Percentiles rank a stretch among this genome's conserved stretches.
These are phyloP conservation scores for Monochamus alternatus DNA, from an alignment of 2,888 invertebrate genomes.

Conservation along the genomic window DNA sequence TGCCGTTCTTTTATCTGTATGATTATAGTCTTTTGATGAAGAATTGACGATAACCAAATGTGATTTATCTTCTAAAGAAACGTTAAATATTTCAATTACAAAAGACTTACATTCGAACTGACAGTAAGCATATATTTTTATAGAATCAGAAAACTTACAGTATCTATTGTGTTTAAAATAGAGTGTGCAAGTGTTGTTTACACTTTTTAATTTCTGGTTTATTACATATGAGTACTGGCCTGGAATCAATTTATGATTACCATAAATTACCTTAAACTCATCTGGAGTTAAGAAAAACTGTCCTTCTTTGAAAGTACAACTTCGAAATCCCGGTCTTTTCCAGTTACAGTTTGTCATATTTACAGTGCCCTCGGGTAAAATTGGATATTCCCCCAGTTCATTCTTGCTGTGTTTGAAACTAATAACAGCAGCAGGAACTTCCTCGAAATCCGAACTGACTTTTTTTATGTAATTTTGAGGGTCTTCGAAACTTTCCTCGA, in stretches of 20 bases:
- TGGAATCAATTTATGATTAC: constrained; percentile 16
- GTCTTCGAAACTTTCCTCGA: constrained; percentile 1
- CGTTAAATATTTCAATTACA: background rate
- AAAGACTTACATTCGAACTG: background rate
- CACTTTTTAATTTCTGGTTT: constrained; percentile 9
- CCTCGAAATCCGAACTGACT: constrained; percentile 21
- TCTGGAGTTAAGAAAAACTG: constrained; percentile 4
- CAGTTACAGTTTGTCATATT: constrained; percentile 18
- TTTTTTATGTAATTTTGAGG: background rate
- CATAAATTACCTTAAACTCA: constrained; percentile 19
- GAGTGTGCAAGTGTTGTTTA: constrained; percentile 25
- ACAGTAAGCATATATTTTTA: constrained; percentile 34
- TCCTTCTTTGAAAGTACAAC: constrained; percentile 23
- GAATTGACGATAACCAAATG: background rate
- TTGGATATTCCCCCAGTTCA: background rate
- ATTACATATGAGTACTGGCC: constrained; percentile 19
- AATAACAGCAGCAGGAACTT: background rate
- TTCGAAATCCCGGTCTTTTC: background rate
- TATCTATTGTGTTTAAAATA: constrained; percentile 27
- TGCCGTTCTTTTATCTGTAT: background rate
- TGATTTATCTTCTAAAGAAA: background rate
- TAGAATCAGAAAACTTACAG: constrained; percentile 8
- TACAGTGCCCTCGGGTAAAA: constrained; percentile 6
- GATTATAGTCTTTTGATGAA: constrained; percentile 3
- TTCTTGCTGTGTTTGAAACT: background rate